Percentiles rank a stretch among this genome's conserved stretches.
Conservation (phyloP, 2,797 vertebrate species). For the Acridotheres tristis region DNA sequence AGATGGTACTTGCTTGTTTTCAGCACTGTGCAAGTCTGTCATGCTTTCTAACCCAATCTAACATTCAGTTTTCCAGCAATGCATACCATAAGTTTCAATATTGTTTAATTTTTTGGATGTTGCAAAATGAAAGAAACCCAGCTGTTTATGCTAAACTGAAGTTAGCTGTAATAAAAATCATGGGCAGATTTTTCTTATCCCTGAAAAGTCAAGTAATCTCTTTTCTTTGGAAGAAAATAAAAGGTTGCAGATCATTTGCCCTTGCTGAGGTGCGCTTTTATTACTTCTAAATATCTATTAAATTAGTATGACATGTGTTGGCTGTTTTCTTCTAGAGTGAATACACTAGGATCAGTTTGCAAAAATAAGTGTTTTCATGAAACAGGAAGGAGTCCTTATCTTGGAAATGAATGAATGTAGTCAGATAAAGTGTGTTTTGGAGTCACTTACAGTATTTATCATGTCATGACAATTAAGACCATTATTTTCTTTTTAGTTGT, state of each 20-base stretch:
- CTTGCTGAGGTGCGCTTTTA: neutral
- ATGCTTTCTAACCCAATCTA: neutral
- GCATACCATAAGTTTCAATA: neutral
- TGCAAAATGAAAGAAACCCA: neutral
- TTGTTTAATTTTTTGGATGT: neutral
- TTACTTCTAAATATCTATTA: neutral
- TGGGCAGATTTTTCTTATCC: neutral
- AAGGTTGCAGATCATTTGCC: neutral
- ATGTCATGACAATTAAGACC: neutral
- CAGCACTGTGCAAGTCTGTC: neutral
- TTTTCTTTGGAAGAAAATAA: neutral
- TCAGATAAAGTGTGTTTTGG: neutral
- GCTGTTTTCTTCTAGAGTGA: neutral
- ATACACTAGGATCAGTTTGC: neutral
- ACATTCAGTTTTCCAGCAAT: neutral
- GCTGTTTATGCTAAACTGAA: neutral
- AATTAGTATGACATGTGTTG: neutral
- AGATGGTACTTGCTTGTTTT: neutral
- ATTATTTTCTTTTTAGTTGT: neutral
- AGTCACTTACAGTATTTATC: neutral
- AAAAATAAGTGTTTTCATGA: neutral
- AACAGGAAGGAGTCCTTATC: neutral
- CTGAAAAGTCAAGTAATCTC: neutral
- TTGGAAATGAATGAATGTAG: neutral
- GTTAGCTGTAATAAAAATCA: neutral